phyloP scores from a whole-genome alignment of 2,888 invertebrate genomes.

The Amiota mariae region DNA sequence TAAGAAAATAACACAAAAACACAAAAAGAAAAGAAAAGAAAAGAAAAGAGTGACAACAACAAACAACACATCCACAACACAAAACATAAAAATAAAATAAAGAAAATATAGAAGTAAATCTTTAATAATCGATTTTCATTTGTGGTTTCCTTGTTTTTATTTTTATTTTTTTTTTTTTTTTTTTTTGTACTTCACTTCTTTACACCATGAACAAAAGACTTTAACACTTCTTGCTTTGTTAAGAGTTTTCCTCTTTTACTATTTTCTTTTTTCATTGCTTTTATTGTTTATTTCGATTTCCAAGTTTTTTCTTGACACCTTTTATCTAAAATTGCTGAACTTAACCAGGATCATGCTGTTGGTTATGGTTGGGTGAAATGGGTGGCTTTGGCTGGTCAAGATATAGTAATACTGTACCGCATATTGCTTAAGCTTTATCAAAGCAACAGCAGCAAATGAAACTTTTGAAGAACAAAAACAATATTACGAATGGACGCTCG shows the following conservation, averaged over 20 bases:
- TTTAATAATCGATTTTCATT: constrained; percentile 53
- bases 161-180: not conserved
- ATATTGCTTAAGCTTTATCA: constrained; percentile 17
- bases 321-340: constrained; percentile 4
- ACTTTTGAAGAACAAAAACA: constrained; percentile 16
- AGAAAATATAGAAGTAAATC: constrained; percentile 33
- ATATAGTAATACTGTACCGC: not conserved
- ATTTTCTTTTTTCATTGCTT: constrained; percentile 15
- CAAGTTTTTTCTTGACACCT: not conserved
- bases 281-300: constrained; percentile 30
- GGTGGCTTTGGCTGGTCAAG: too few species aligned
- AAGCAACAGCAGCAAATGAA: constrained; percentile 1
- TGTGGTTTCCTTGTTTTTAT: constrained; percentile 23
- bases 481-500: too few species aligned
- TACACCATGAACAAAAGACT: constrained; percentile 46
- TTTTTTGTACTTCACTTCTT: constrained; percentile 40
- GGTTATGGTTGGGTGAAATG: too few species aligned
- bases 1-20: not conserved
- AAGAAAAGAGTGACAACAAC: not conserved
- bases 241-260: constrained; percentile 12
- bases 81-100: not conserved
- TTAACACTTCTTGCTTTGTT: constrained; percentile 42
- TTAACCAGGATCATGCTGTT: too few species aligned
- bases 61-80: too few species aligned
- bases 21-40: not conserved